Base-by-base conservation (phyloP, 2,113 vertebrate species). In the Gopherus evgoodei region DNA sequence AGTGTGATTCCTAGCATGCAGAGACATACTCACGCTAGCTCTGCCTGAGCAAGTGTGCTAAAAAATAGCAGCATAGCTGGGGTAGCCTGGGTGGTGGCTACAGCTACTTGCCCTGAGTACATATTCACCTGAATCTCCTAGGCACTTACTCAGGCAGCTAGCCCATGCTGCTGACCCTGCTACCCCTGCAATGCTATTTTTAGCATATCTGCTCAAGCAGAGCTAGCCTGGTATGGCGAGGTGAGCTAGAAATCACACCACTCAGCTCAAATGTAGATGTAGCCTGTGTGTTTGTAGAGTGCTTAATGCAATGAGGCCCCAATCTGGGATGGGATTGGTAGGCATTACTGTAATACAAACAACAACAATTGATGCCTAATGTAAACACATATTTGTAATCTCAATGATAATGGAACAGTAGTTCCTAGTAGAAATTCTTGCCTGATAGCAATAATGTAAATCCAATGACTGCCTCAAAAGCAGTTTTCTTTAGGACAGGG, bases 401-500 rank as follows among this genome's bases (percentile, higher is more conserved):
- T 88, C 16, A 93, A 31, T 56, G n/a, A 53, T 3, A 94, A 92
- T 83, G 95, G 80, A 62, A 84, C 59, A 83, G 78, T 92, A 91
- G 83, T 22, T 89, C 90, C 92, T 93, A 81, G 90, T 86, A 93
- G 82, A 83, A 57, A 42, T 31, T 92, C 90, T 56, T 85, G 80
- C 84, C n/a, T 44, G 93, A 85, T 56, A 91, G 57, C 84, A 62
- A 87, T 88, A 94, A 87, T 50, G 83, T 81, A 84, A 94, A 93
- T 86, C 38, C 22, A 29, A 80, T 89, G 90, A 91, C 83, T 94
- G 86, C 83, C 89, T 91, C 89, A 44, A 65, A 17, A 69, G 65
- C n/a, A 52, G 80, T 97, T 97, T 97, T 96, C 93, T 93, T 96
- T 91, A 97, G 97, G 95, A 96, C 96, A 90, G 81, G 80, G 93